Percentiles rank a stretch among this genome's conserved stretches.
phyloP scores from a whole-genome alignment of 2,113 vertebrate species.

The Strix uralensis region DNA sequence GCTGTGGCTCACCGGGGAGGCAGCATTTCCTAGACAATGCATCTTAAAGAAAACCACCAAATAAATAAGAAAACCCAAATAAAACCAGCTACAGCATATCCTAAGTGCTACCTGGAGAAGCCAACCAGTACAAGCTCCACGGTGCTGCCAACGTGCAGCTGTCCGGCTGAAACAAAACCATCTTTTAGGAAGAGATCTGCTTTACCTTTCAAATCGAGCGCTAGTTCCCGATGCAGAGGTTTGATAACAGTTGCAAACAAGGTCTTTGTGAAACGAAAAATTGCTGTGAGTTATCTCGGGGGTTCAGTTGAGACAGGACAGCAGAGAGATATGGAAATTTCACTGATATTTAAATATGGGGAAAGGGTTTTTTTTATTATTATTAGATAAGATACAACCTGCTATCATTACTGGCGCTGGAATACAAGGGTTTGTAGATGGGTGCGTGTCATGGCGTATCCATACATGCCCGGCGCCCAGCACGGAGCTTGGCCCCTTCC shows the following conservation, averaged over 20 bases:
- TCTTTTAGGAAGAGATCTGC: not conserved
- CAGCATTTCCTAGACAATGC: not conserved
- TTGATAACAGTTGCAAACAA: not conserved
- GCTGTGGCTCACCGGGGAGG: not conserved
- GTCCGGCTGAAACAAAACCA: not conserved
- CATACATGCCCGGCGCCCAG: too few relatives aligned
- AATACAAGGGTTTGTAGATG: accelerated
- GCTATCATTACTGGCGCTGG: not conserved
- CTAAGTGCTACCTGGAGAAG: accelerated
- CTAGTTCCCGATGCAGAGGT: not conserved
- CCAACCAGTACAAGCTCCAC: not conserved
- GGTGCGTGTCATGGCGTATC: accelerated
- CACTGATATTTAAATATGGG: not conserved
- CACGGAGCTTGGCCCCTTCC: not conserved
- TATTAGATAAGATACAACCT: not conserved
- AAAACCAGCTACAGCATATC: not conserved
- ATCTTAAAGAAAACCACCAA: not conserved
- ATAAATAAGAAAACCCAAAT: not conserved
- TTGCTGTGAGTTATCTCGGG: not conserved
- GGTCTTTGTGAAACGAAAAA: not conserved
- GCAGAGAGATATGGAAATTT: not conserved
- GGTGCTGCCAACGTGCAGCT: not conserved
- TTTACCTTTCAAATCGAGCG: not conserved
- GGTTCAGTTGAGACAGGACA: not conserved
- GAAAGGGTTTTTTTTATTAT: not conserved